These are phyloP conservation scores for Gasteruption jaculator DNA, from an alignment of 2,888 invertebrate species.

Conservation along the genomic window DNA sequence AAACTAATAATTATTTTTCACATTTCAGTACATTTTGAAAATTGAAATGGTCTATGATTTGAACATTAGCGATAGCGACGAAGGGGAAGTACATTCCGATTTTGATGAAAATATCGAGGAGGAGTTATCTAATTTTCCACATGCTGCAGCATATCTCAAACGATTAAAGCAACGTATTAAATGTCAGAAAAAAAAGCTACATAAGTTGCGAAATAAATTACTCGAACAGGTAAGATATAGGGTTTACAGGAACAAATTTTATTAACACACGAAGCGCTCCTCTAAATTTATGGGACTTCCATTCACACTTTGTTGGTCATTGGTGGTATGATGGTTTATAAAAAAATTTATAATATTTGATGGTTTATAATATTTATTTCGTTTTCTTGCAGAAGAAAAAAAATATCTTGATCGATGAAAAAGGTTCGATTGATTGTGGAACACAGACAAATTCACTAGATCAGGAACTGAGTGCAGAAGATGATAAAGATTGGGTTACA, in stretches of 20 bases:
- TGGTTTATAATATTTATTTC: conserved; percentile 7
- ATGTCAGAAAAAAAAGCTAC: conserved; percentile 58
- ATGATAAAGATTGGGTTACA: conserved; percentile 29
- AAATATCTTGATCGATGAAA: conserved; percentile 33
- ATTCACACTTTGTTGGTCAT: no score
- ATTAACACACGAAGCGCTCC: no score
- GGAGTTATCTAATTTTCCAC: conserved; percentile 58
- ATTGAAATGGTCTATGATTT: no score
- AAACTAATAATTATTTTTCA: no score
- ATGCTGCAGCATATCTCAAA: conserved; percentile 57
- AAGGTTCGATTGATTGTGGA: conserved; percentile 31
- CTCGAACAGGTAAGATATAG: conserved; percentile 27
- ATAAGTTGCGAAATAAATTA: conserved; percentile 58
- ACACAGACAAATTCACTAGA: conserved; percentile 35
- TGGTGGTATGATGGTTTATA: background rate
- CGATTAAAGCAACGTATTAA: conserved; percentile 58
- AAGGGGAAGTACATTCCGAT: conserved; percentile 28
- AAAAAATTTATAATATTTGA: background rate
- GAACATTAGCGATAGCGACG: conserved; percentile 35
- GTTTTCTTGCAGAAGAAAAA: conserved; percentile 28
- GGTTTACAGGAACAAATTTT: background rate
- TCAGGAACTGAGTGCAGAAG: conserved; percentile 25
- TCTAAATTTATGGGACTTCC: no score
- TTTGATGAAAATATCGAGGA: conserved; percentile 28
- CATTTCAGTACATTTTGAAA: no score